Evolutionary conservation across 2,797 vertebrate species (phyloP), one percentile per base, ranked within the genome.

Genomic region (Falco biarmicus): DNA sequence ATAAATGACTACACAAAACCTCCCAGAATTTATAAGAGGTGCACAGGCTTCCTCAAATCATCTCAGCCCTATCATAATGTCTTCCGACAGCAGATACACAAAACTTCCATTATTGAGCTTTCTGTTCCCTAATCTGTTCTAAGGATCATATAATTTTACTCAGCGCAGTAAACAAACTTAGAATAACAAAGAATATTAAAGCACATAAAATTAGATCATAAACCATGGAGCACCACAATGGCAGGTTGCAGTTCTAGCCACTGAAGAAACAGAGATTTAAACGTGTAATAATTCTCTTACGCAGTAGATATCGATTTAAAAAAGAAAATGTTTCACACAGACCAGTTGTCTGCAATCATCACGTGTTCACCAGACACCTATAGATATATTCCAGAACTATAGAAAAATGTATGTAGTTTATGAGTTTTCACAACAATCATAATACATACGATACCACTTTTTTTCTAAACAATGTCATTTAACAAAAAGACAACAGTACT

Each of bases 121-220:
- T 94, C 68, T 74, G 61, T 97, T 93, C 66, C 91, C 91, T 93
- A 87, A 97, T 91, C 84, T 94, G 85, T 83, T 97, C 78, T 79
- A 94, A 56, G 93, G 74, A 60, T 96, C 96, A 95, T 97, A 97
- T 97, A 97, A 96, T 97, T 97, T 98, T 97, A 98, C 84, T 92
- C 85, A 83, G 90, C 45, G 47, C n/a, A 97, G 90, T 97, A 98
- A 98, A 97, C 93, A 98, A 97, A 97, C 76, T 95, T 66, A 89
- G 80, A 83, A 59, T 54, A 89, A 89, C 93, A 86, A 96, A 96
- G 87, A 91, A 95, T 91, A 96, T 97, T 97, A 95, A 97, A 97
- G 76, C 54, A 68, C 56, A 91, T 97, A 96, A 98, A 98, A 97
- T 96, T 85, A 97, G 91, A 39, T 77, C 89, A 97, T 98, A 98